Conservation (phyloP, 2,888 invertebrate genomes). For the Ashinkailepas kermadecensis region DNA sequence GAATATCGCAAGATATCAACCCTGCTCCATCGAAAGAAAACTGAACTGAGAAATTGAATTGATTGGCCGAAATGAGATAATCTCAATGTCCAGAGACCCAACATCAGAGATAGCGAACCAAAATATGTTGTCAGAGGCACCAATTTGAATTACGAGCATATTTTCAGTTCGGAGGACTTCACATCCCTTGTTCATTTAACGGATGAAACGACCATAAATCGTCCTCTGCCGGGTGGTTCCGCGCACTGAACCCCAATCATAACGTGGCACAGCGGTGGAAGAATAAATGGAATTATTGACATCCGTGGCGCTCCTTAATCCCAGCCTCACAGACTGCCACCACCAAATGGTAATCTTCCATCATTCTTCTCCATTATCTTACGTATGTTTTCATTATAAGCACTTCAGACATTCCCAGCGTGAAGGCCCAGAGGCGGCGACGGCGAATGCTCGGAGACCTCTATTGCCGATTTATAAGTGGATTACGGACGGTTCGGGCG, state of each 20-base stretch:
- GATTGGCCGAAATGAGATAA: no score
- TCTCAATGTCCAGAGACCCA: no score
- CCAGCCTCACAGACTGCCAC: background rate
- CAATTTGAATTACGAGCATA: no score
- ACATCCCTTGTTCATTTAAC: background rate
- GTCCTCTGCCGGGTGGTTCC: background rate
- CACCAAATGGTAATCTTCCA: background rate
- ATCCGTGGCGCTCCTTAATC: background rate
- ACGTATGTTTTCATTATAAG: background rate
- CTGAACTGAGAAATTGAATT: no score
- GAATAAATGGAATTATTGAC: slow-evolving; percentile 8
- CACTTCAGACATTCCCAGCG: background rate
- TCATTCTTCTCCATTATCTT: background rate
- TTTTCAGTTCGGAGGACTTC: background rate
- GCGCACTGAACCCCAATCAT: background rate
- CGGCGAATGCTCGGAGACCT: background rate
- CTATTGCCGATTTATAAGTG: background rate
- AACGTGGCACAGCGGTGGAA: background rate
- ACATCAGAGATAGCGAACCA: no score
- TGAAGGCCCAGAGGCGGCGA: background rate
- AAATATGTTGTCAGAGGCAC: no score
- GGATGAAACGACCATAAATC: background rate
- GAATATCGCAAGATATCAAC: no score
- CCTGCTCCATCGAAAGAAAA: no score
- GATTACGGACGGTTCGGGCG: background rate